Base-by-base conservation (phyloP, 2,888 invertebrate genomes). In the Neocrepidodera transversa region DNA sequence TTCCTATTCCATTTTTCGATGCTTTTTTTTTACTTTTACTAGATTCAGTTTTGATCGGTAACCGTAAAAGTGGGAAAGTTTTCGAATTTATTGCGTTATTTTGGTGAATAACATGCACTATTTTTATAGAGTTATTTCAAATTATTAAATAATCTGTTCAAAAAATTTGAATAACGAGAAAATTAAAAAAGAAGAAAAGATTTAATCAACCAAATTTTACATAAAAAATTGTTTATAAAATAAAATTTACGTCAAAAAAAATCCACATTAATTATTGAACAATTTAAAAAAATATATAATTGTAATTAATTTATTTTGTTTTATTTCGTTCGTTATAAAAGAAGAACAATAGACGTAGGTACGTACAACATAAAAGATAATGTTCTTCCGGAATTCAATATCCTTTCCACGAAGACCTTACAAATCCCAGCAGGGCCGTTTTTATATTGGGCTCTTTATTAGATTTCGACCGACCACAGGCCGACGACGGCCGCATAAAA, bases 381-480 rank as follows among this genome's bases (percentile, higher is more conserved):
- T 45, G 45, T 45, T 45, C 45, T 45, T 26, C 7, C 20, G 45
- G 45, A 45, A 45, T 45, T 45, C 45, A 45, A 45, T 45, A 45
- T 45, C 45, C 23, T 26, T 45, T 45, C 45, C 26, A 26, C 26
- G 45, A 45, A 45, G 26, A 26, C 45, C 45, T 45, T 26, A 45
- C 45, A 26, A 45, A 45, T 45, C 45, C 45, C 45, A 45, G 45
- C 45, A 45, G 45, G 45, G 45, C 26, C 6, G 45, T 45, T 45
- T 45, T 45, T 45, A 45, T 45, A 38, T 45, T 23, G 45, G 45
- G 45, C 45, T 14, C 26, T 45, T 45, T 45, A 45, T 45, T 45
- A 45, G 45, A 45, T 45, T 45, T 45, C 26, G 45, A 26, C 45
- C 45, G 10, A 26, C 26, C 20, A 45, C 28, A 13, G 42, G 20